Evolutionary conservation across 2,797 vertebrate species (phyloP).

Genomic region (Periparus ater): DNA sequence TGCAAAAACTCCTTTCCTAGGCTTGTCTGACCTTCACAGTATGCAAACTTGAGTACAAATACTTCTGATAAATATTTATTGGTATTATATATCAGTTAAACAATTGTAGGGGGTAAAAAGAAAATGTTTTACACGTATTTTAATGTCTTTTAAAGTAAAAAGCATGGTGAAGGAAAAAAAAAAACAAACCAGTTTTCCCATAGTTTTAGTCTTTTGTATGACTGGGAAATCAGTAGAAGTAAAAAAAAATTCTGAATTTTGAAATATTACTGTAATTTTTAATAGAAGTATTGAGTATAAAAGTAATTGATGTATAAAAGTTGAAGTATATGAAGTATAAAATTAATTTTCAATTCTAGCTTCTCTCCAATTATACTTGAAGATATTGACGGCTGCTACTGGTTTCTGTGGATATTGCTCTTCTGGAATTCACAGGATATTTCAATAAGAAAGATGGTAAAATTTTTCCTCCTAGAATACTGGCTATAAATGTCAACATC

Average conservation of each 20-base stretch:
- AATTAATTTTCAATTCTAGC: not conserved
- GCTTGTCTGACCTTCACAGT: not conserved
- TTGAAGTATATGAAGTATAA: too few species aligned
- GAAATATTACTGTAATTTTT: not conserved
- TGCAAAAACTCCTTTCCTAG: not conserved
- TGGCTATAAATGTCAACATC: rapidly evolving
- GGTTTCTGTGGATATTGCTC: not conserved
- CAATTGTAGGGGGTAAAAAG: not conserved
- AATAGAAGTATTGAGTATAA: not conserved
- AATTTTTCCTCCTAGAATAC: not conserved
- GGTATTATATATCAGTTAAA: not conserved
- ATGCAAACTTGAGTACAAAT: not conserved
- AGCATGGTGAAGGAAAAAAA: not conserved
- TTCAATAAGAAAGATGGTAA: not conserved
- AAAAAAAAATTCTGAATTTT: not conserved
- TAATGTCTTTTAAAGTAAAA: not conserved
- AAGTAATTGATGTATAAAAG: not conserved
- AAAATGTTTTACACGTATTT: not conserved
- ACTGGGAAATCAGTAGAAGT: not conserved
- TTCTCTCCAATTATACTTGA: not conserved
- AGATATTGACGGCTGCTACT: not conserved
- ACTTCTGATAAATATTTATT: not conserved
- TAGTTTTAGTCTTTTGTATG: not conserved
- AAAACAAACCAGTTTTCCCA: not conserved
- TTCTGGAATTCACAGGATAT: not conserved